Evolutionary conservation across 2,797 vertebrate species (phyloP).

Genomic region (Ctenosaura bakeri): DNA sequence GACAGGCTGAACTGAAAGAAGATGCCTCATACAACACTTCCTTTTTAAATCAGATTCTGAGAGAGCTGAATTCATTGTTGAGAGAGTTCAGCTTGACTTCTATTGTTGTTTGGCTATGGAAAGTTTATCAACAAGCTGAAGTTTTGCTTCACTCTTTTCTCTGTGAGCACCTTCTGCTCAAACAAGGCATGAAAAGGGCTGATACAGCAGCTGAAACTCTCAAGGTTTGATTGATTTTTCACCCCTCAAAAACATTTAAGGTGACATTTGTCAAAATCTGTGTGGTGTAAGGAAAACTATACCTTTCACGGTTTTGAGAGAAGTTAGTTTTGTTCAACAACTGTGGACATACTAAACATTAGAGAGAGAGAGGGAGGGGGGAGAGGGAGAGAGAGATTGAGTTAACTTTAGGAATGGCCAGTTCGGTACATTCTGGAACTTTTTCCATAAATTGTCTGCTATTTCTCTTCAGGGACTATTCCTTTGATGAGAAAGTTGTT

Average conservation of each 20-base stretch:
- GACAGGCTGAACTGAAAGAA: too few relatives aligned
- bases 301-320: background rate
- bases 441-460: conserved; percentile 72
- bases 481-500: conserved; percentile 69
- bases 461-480: conserved; percentile 61
- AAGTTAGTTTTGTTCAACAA: conserved; percentile 1
- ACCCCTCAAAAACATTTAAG: background rate
- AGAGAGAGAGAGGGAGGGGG: too few relatives aligned
- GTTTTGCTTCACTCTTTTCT: background rate
- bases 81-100: background rate
- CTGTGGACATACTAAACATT: conserved; percentile 2
- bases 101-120: background rate
- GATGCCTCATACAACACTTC: too few relatives aligned
- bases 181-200: background rate
- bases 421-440: conserved; percentile 72
- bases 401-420: conserved; percentile 72
- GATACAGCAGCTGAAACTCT: background rate
- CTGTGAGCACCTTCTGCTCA: background rate
- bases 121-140: background rate
- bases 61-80: too few relatives aligned
- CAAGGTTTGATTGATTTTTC: background rate
- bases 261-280: background rate
- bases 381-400: too few relatives aligned
- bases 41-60: too few relatives aligned
- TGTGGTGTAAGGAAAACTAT: background rate